Conservation (phyloP, 2,797 vertebrate genomes). For the Ispidina picta region DNA sequence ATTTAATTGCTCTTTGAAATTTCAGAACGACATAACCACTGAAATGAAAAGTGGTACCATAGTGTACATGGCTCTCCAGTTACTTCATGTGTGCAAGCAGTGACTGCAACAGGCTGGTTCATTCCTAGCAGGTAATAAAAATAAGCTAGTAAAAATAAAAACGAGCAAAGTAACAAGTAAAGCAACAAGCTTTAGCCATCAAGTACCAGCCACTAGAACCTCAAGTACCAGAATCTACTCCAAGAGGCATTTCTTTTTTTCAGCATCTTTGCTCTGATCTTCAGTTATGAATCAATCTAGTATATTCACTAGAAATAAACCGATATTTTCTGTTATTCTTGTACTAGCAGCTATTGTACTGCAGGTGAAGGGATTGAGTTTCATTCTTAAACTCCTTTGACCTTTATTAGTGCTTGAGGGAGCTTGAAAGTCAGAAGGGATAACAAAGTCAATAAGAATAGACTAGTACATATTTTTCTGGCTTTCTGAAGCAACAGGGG, state of each 20-base stretch:
- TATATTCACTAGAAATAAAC: slow-evolving; percentile 23
- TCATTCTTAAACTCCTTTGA: slow-evolving; percentile 31
- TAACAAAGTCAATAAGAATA: slow-evolving; percentile 43
- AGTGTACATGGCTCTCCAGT: rapidly evolving
- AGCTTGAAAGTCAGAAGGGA: slow-evolving; percentile 15
- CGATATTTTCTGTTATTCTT: neutral
- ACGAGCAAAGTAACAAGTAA: neutral
- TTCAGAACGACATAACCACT: neutral
- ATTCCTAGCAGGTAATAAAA: neutral
- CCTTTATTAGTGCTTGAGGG: slow-evolving; percentile 57
- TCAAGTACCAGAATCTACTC: neutral
- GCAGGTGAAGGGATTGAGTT: slow-evolving; percentile 28
- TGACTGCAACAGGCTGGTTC: neutral
- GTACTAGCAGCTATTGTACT: neutral
- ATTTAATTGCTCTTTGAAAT: neutral
- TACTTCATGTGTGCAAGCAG: neutral
- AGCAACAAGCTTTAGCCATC: slow-evolving; percentile 3
- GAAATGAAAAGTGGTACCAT: neutral
- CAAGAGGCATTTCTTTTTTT: slow-evolving; percentile 1
- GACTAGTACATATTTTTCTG: slow-evolving; percentile 7
- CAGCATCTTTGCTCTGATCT: neutral
- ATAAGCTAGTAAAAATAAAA: neutral
- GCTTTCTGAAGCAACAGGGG: slow-evolving; percentile 34
- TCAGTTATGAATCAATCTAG: neutral
- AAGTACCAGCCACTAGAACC: neutral